phyloP scores from a whole-genome alignment of 2,888 invertebrate species.

The Leucoma salicis region DNA sequence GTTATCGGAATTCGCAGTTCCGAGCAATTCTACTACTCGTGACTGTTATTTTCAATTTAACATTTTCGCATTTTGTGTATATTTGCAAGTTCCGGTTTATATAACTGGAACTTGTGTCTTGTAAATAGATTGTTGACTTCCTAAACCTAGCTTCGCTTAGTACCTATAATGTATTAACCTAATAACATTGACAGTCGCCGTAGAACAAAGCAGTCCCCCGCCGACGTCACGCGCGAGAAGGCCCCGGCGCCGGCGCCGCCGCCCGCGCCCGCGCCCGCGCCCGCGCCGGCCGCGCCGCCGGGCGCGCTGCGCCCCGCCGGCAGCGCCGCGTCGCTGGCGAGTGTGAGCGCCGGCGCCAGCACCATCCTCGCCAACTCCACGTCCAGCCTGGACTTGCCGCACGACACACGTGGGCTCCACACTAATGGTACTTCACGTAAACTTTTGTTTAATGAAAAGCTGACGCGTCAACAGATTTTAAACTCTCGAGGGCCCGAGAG shows the following conservation, averaged over 20 bases:
- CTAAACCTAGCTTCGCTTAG: too few species aligned
- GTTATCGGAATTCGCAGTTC: too few species aligned
- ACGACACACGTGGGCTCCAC: constrained; percentile 24
- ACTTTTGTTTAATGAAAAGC: too few species aligned
- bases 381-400: constrained; percentile 61
- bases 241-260: constrained; percentile 1
- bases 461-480: too few species aligned
- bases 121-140: too few species aligned
- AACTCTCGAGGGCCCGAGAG: too few species aligned
- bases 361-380: constrained; percentile 82
- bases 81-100: too few species aligned
- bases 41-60: too few species aligned
- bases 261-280: constrained; percentile 15
- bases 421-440: too few species aligned
- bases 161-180: not conserved
- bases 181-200: constrained; percentile 33
- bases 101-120: too few species aligned
- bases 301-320: constrained; percentile 15
- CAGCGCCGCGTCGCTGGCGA: constrained; percentile 73
- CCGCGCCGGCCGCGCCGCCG: constrained; percentile 7
- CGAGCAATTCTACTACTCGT: too few species aligned
- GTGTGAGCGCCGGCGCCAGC: constrained; percentile 81
- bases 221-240: constrained; percentile 45
- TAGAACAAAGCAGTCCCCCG: constrained; percentile 45
- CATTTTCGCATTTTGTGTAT: too few species aligned